phyloP scores from a whole-genome alignment of 2,888 invertebrate species.

The Scotopteryx bipunctaria region DNA sequence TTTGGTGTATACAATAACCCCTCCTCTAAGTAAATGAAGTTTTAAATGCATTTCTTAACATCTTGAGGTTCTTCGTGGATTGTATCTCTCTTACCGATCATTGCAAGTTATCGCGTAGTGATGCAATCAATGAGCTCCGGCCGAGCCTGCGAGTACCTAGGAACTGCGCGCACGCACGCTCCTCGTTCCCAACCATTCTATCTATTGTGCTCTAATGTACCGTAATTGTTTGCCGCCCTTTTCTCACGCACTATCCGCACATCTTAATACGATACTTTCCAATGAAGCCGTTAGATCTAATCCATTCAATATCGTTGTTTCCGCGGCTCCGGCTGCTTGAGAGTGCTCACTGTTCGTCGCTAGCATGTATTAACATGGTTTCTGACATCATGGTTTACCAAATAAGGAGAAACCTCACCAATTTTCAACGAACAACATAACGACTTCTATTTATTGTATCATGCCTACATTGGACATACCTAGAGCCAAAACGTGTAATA shows the following conservation, averaged over 20 bases:
- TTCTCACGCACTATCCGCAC: slow-evolving; percentile 38
- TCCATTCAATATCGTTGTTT: slow-evolving; percentile 27
- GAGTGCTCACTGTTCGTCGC: not conserved
- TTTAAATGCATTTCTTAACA: no score
- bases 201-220: slow-evolving; percentile 38
- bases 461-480: no score
- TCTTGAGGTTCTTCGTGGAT: no score
- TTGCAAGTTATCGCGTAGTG: slow-evolving; percentile 7
- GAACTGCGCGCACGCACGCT: slow-evolving; percentile 12
- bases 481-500: not conserved
- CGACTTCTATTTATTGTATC: no score
- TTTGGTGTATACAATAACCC: no score
- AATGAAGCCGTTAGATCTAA: slow-evolving; percentile 33
- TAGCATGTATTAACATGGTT: no score
- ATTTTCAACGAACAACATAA: no score
- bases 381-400: no score
- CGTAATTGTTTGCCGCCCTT: slow-evolving; percentile 39
- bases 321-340: not conserved
- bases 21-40: no score
- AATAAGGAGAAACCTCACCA: no score
- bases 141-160: not conserved
- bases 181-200: slow-evolving; percentile 35
- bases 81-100: slow-evolving; percentile 6
- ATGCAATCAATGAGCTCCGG: slow-evolving; percentile 8
- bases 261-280: slow-evolving; percentile 33